Base-by-base conservation (phyloP, 2,888 invertebrate genomes). In the Hesperia comma region DNA sequence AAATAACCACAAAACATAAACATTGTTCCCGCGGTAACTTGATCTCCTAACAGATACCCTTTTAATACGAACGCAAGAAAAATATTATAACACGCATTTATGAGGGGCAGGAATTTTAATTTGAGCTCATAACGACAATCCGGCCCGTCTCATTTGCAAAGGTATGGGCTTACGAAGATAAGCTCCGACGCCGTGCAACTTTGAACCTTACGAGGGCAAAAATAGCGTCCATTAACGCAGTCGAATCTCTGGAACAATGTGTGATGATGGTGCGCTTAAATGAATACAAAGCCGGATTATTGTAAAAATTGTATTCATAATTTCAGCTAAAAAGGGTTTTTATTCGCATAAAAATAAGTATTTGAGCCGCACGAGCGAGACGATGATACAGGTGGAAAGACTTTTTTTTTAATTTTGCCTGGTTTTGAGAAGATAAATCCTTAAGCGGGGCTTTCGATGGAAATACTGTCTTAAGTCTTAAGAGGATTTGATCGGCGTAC, bases 61-160 rank as follows among this genome's bases (percentile, higher is more conserved):
- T 63, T 61, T 55, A 60, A 67, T 61, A 67, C 60, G 54, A 61
- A 67, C 54, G 67, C 55, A 67, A 61, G 61, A 67, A 67, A 63
- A 67, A 67, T 67, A 67, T 67, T 67, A 67, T 67, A 67, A 67
- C 67, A 67, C 67, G 61, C 67, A 67, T 67, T 67, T 67, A 67
- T 67, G 67, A 67, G 60, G 58, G 55, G 61, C 46, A 55, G 55
- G 49, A 61, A 67, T 67, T 67, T 67, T 67, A 67, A 67, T 67
- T 67, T 67, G 67, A 55, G 55, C 67, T 55, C 61, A 67, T 67
- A 67, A 67, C 67, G 67, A 67, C 55, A 60, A 67, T 55, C 60
- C 66, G 33, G 33, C 60, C 60, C 60, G 55, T 66, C 66, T 66
- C 66, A 66, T 66, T 66, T 66, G 60, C 66, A 61, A 61, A 66